Conservation (phyloP, 2,888 invertebrate species). For the Drosophila quinaria region DNA sequence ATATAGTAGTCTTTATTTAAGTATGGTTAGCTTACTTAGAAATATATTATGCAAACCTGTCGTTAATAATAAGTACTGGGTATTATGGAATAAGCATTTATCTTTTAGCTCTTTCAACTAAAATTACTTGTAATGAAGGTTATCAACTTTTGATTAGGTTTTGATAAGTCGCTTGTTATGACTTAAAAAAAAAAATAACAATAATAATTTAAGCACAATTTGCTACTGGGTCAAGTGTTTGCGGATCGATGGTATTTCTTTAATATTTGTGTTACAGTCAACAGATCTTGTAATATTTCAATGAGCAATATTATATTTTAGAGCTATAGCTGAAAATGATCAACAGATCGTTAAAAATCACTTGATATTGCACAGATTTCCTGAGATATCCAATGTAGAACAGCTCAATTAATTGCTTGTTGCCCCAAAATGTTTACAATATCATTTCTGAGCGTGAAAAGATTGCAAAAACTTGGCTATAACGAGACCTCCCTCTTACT, state of each 20-base stretch:
- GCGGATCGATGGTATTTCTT: neutral
- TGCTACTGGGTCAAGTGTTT: conserved; percentile 17
- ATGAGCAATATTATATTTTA: neutral
- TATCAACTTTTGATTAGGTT: conserved; percentile 7
- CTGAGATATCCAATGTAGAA: conserved; percentile 4
- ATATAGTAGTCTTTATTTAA: too few species aligned
- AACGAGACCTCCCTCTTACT: conserved; percentile 1
- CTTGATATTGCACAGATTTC: conserved; percentile 9
- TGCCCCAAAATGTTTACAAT: conserved; percentile 10
- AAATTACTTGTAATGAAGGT: conserved; percentile 18
- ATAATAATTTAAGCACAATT: conserved; percentile 1
- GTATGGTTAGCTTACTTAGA: too few species aligned
- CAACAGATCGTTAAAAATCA: conserved; percentile 9
- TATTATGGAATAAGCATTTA: conserved; percentile 9
- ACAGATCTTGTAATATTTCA: neutral
- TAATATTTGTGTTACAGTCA: neutral
- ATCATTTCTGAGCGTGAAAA: conserved; percentile 2
- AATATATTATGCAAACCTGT: neutral
- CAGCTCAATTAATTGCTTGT: conserved; percentile 8
- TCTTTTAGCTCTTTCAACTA: neutral
- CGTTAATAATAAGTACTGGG: neutral
- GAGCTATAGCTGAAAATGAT: neutral
- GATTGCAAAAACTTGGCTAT: conserved; percentile 17
- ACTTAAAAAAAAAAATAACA: neutral
- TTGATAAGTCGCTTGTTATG: conserved; percentile 6